These are phyloP conservation scores for Zeugodacus cucurbitae DNA, from an alignment of 1,140 invertebrate genomes.

Conservation along the genomic window DNA sequence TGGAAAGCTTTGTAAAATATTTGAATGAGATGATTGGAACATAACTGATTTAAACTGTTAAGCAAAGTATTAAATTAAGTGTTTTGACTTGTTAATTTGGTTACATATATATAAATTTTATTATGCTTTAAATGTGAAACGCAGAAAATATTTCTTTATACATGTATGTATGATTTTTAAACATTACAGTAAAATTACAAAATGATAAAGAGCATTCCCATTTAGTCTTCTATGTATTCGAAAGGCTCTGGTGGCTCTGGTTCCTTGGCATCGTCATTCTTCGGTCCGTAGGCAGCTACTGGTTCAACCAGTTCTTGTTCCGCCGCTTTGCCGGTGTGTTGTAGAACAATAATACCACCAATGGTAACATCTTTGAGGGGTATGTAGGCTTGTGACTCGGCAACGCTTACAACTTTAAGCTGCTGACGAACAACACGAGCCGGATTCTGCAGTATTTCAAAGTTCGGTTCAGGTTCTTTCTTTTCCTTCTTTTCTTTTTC, in stretches of 20 bases:
- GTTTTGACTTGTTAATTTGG: too few species aligned
- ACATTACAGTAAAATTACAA: constrained; percentile 25
- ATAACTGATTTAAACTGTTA: neutral
- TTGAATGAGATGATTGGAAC: constrained; percentile 47
- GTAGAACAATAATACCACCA: constrained; percentile 96
- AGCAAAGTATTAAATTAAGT: neutral
- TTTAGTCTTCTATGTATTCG: constrained; percentile 90
- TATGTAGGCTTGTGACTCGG: constrained; percentile 82
- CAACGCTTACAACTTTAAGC: constrained; percentile 85
- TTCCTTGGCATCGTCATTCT: constrained; percentile 91
- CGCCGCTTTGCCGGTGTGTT: constrained; percentile 80
- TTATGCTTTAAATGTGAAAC: neutral
- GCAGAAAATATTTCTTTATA: neutral
- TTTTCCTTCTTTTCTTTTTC: constrained; percentile 73
- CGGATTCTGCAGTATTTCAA: constrained; percentile 94
- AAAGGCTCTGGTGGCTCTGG: constrained; percentile 97
- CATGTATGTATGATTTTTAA: neutral
- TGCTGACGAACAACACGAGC: constrained; percentile 94
- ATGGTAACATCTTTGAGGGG: constrained; percentile 92
- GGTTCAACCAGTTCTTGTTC: constrained; percentile 91
- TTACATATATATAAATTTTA: neutral
- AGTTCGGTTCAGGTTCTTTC: constrained; percentile 87
- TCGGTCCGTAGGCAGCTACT: constrained; percentile 92
- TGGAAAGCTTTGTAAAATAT: constrained; percentile 53
- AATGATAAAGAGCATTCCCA: constrained; percentile 51